These are phyloP conservation scores for Crax fasciolata DNA, from an alignment of 2,797 vertebrate species.

Conservation along the genomic window DNA sequence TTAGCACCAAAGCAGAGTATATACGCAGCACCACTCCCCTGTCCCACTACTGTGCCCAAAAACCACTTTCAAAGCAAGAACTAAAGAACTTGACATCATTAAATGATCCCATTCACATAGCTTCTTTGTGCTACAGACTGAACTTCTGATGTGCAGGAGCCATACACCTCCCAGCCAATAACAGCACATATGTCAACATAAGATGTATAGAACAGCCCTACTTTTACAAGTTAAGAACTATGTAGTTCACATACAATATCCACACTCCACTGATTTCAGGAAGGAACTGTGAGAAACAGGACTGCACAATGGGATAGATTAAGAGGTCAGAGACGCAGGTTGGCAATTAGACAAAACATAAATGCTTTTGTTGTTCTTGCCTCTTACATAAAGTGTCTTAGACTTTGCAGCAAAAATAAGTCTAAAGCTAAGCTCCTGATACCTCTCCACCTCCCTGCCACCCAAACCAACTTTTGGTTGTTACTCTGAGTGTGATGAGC, in stretches of 20 bases:
- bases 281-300: neutral
- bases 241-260: neutral
- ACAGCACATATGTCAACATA: rapidly evolving
- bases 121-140: neutral
- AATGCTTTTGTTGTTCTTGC: neutral
- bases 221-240: neutral
- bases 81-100: neutral
- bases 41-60: neutral
- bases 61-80: neutral
- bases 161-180: neutral
- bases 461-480: neutral
- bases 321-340: neutral
- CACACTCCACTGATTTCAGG: neutral
- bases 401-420: neutral
- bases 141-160: neutral
- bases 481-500: neutral
- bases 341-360: neutral
- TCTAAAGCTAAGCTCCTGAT: neutral
- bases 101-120: neutral
- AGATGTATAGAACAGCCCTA: neutral
- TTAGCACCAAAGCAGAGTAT: neutral
- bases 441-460: neutral
- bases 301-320: neutral
- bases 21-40: neutral
- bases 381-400: neutral